A percentile compares a stretch with the other conserved stretches of the same genome.
Evolutionary conservation across 2,113 vertebrate species (phyloP).

Genomic region (Hippocampus zosterae): DNA sequence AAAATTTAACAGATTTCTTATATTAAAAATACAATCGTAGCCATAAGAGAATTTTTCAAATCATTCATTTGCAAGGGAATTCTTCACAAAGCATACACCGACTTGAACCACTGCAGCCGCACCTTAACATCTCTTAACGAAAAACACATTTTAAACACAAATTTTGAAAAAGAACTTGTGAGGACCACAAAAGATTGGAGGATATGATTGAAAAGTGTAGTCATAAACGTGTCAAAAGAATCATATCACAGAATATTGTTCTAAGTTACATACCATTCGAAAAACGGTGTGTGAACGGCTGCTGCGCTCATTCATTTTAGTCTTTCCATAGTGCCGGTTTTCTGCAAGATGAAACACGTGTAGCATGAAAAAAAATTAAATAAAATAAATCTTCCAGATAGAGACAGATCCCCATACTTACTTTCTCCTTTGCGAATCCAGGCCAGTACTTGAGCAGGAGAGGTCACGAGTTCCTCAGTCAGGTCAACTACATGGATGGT

Average conservation of each 20-base stretch:
- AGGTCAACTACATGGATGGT: slow-evolving; percentile 90
- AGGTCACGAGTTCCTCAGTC: slow-evolving; percentile 86
- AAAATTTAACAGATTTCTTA: no score
- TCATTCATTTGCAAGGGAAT: neutral
- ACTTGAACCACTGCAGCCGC: no score
- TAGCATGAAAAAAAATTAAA: neutral
- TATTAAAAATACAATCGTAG: no score
- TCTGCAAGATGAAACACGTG: slow-evolving; percentile 62
- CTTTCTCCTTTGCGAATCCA: slow-evolving; percentile 95
- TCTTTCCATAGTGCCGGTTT: slow-evolving; percentile 91
- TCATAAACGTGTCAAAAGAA: neutral
- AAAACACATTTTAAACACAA: no score
- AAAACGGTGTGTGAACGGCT: slow-evolving; percentile 96
- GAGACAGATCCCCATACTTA: slow-evolving; percentile 59
- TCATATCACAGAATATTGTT: neutral
- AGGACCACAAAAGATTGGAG: neutral
- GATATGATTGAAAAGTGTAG: neutral
- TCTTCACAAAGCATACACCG: no score
- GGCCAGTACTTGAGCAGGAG: slow-evolving; percentile 80
- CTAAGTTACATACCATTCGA: slow-evolving; percentile 80
- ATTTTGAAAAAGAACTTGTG: no score
- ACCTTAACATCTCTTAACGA: no score
- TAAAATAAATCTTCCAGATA: neutral
- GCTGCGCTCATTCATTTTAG: slow-evolving; percentile 94
- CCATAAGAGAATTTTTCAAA: neutral